Conservation (phyloP, 2,113 vertebrate species). For the Eonycteris spelaea region DNA sequence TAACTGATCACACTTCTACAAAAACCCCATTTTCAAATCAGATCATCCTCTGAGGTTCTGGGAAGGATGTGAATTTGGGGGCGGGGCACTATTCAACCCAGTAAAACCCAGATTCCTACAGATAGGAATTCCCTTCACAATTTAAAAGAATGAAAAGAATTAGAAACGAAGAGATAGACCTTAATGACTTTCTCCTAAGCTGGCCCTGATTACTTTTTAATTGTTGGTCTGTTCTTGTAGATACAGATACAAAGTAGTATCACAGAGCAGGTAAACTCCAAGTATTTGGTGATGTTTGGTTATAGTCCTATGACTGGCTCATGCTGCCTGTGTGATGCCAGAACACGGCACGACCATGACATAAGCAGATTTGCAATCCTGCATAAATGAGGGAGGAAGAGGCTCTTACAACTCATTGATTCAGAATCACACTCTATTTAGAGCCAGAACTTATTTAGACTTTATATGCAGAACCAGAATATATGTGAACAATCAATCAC, state of each 20-base stretch:
- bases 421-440: neutral
- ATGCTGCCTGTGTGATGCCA: neutral
- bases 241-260: neutral
- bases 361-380: neutral
- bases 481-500: neutral
- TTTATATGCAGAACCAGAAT: neutral
- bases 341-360: accelerated
- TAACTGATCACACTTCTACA: neutral
- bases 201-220: neutral
- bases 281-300: accelerated
- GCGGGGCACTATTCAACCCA: neutral
- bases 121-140: neutral
- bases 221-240: neutral
- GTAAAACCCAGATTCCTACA: neutral
- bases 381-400: neutral
- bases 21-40: neutral
- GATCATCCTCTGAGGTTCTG: neutral
- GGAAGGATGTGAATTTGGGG: neutral
- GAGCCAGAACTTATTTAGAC: neutral
- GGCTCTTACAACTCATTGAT: neutral
- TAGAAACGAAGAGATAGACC: neutral
- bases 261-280: accelerated
- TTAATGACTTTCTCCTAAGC: neutral
- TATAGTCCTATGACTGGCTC: accelerated
- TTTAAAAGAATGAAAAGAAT: neutral